Percentiles rank a stretch among this genome's conserved stretches.
phyloP scores from a whole-genome alignment of 1,140 invertebrate genomes.

The Lepidostoma basale region DNA sequence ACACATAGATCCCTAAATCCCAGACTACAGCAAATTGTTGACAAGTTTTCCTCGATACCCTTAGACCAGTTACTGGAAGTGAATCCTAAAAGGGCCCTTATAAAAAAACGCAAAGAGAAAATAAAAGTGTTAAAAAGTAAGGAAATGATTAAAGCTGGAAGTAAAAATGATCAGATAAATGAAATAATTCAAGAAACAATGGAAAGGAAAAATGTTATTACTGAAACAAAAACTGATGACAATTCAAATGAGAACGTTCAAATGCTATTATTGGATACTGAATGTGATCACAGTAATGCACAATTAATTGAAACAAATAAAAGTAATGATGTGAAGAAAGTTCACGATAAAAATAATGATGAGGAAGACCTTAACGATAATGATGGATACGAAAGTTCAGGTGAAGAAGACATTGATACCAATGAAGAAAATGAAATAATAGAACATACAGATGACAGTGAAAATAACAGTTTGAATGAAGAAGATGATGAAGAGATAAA shows the following conservation, averaged over 20 bases:
- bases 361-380: not conserved
- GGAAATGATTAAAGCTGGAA: not conserved
- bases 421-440: not conserved
- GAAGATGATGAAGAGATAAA: not conserved
- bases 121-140: slow-evolving; percentile 11
- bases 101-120: slow-evolving; percentile 38
- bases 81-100: slow-evolving; percentile 32
- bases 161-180: not conserved
- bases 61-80: slow-evolving; percentile 35
- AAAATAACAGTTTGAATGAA: slow-evolving; percentile 6
- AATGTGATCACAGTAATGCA: too few relatives aligned
- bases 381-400: not conserved
- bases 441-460: slow-evolving; percentile 6
- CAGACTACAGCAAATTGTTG: slow-evolving; percentile 26
- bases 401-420: not conserved
- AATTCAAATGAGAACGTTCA: not conserved
- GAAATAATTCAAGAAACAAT: not conserved
- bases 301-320: too few relatives aligned
- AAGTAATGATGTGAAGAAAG: too few relatives aligned
- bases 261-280: too few relatives aligned
- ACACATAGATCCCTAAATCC: slow-evolving; percentile 31
- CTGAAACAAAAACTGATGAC: not conserved
- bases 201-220: not conserved
- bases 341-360: not conserved
- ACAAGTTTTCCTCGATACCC: slow-evolving; percentile 33